phyloP scores from a whole-genome alignment of 2,113 vertebrate genomes.

The Isichthys henryi region DNA sequence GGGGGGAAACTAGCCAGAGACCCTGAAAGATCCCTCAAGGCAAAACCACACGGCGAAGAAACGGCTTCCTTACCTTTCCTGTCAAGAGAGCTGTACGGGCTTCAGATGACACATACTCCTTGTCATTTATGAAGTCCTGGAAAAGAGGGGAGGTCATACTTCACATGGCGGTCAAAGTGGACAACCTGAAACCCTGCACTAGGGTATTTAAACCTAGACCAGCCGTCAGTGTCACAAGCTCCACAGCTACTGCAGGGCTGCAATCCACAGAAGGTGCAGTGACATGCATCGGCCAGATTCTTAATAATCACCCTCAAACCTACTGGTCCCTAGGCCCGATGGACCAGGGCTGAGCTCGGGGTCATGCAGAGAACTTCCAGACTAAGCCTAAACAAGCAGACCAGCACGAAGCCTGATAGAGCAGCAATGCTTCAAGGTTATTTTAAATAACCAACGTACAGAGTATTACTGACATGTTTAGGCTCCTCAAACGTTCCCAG shows the following conservation, averaged over 20 bases:
- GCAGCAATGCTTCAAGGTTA: background rate
- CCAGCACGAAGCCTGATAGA: background rate
- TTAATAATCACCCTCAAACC: background rate
- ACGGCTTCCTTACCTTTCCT: conserved; percentile 75
- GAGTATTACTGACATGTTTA: background rate
- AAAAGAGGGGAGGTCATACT: background rate
- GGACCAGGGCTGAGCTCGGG: background rate
- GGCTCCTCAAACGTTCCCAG: background rate
- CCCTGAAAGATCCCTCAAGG: background rate
- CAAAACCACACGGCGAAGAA: background rate
- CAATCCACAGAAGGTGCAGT: background rate
- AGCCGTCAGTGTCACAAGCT: background rate
- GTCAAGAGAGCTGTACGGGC: conserved; percentile 83
- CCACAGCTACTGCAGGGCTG: background rate
- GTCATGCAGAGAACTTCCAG: background rate
- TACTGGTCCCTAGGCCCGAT: background rate
- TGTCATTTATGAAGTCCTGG: conserved; percentile 91
- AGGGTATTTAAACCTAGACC: background rate
- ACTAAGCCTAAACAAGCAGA: background rate
- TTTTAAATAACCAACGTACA: background rate
- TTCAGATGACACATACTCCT: conserved; percentile 84
- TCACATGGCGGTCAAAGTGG: background rate
- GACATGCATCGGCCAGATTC: background rate
- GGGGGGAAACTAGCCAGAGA: background rate
- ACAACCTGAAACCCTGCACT: background rate